Evolutionary conservation across 2,888 invertebrate genomes (phyloP).

Genomic region (Orchesella flavescens): DNA sequence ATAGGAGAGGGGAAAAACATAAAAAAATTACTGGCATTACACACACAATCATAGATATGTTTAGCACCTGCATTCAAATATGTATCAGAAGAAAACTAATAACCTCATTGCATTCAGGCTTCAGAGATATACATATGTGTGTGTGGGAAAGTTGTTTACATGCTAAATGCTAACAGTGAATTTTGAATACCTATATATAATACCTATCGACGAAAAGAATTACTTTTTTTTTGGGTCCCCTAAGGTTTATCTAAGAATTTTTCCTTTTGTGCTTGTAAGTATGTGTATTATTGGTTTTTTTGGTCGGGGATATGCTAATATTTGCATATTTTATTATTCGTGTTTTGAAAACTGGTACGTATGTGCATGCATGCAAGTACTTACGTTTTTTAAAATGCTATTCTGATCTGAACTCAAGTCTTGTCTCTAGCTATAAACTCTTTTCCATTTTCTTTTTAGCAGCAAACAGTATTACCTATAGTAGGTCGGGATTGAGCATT

Average conservation of each 20-base stretch:
- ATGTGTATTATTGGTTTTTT: conserved; percentile 19
- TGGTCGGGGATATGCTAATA: conserved; percentile 9
- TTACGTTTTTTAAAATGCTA: no score
- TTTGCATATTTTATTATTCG: conserved; percentile 48
- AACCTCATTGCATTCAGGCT: no score
- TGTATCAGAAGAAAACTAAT: no score
- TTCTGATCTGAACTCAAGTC: no score
- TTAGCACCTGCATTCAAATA: no score
- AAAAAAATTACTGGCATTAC: background rate
- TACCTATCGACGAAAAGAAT: no score
- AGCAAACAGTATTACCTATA: conserved; percentile 8
- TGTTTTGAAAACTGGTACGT: conserved; percentile 2
- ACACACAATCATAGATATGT: no score
- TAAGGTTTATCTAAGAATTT: conserved; percentile 27
- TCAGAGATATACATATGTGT: background rate
- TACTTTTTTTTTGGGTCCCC: conserved; percentile 25
- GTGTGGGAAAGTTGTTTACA: conserved; percentile 48
- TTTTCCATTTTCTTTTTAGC: background rate
- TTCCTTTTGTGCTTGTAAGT: background rate
- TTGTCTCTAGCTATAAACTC: no score
- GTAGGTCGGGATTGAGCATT: conserved; percentile 24
- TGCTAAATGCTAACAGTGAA: background rate
- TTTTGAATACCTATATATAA: conserved; percentile 1
- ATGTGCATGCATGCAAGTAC: background rate
- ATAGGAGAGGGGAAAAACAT: background rate